A percentile compares a stretch with the other conserved stretches of the same genome.
Conservation (phyloP, 2,888 invertebrate genomes). For the Ophion ellenae region DNA sequence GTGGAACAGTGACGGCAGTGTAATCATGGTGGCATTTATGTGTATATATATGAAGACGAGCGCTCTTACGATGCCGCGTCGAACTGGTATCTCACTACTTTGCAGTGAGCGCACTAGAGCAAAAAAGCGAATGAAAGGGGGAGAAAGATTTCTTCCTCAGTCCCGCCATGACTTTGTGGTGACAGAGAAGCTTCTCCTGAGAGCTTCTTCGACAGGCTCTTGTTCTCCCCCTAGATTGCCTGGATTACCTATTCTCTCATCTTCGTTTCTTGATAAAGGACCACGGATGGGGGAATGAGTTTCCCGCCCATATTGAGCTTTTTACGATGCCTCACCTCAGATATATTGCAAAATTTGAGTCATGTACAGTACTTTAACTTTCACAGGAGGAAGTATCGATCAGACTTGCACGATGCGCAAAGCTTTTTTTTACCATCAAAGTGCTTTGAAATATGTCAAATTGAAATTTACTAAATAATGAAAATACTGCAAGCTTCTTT, state of each 20-base stretch:
- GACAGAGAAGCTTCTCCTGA: conserved; percentile 22
- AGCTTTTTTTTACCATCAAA: not conserved
- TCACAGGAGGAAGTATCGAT: not conserved
- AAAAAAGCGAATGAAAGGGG: not conserved
- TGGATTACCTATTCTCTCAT: conserved; percentile 43
- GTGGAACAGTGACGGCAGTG: conserved; percentile 10
- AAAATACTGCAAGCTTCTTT: too few species aligned
- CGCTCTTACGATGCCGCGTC: conserved; percentile 19
- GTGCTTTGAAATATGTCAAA: not conserved
- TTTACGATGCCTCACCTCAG: conserved; percentile 4
- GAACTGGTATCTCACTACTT: conserved; percentile 50
- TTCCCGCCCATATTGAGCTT: conserved; percentile 18
- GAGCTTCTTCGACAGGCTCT: conserved; percentile 52
- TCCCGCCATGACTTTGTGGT: conserved; percentile 49
- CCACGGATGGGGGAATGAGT: conserved; percentile 15
- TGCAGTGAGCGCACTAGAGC: conserved; percentile 7
- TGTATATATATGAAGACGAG: not conserved
- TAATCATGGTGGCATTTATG: conserved; percentile 40
- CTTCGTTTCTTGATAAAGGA: conserved; percentile 52
- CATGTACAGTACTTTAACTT: not conserved
- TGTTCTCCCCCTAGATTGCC: conserved; percentile 40
- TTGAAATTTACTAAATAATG: not conserved
- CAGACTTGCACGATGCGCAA: not conserved
- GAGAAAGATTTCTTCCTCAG: conserved; percentile 8
- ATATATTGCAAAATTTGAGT: not conserved